Percentiles rank a stretch among this genome's conserved stretches.
These are phyloP conservation scores for Aurelia sp. DNA, from an alignment of 30 jellyfish, hydroid and myxozoan species.

Conservation along the genomic window DNA sequence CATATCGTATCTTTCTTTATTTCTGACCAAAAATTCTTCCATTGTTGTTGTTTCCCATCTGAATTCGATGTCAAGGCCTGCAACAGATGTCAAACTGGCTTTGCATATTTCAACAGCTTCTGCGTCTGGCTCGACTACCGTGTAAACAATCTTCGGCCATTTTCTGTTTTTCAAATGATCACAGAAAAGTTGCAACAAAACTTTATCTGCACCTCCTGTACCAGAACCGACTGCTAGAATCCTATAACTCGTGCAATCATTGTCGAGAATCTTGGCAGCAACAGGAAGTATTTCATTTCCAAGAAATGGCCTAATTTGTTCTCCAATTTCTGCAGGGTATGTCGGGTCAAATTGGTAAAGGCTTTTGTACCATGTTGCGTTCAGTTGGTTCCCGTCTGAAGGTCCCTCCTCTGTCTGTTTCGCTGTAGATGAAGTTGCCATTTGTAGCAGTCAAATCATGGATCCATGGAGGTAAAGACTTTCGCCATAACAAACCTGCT, in stretches of 20 bases:
- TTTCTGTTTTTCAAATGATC: background rate
- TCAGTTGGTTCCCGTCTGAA: background rate
- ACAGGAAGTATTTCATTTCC: constrained; percentile 20
- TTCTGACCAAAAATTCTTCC: background rate
- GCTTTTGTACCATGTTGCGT: constrained; percentile 26
- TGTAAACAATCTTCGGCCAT: constrained; percentile 20
- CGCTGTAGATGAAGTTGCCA: too few species aligned
- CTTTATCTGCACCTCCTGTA: constrained; percentile 36
- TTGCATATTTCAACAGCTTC: constrained; percentile 52
- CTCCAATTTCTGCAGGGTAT: constrained; percentile 20
- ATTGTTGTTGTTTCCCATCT: constrained; percentile 26
- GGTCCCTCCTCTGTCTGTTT: too few species aligned
- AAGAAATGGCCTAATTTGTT: constrained; percentile 32
- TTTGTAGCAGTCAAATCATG: too few species aligned
- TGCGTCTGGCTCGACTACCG: constrained; percentile 44
- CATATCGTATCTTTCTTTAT: constrained; percentile 33
- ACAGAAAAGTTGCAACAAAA: constrained; percentile 25
- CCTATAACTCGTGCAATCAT: background rate
- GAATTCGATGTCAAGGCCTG: constrained; percentile 23
- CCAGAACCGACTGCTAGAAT: constrained; percentile 53
- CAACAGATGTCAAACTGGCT: background rate
- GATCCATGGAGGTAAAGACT: too few species aligned
- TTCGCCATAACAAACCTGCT: too few species aligned
- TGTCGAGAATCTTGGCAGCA: constrained; percentile 25
- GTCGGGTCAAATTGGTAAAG: constrained; percentile 46